Base-by-base conservation (phyloP, 2,797 vertebrate genomes). In the Anabacerthia variegaticeps region DNA sequence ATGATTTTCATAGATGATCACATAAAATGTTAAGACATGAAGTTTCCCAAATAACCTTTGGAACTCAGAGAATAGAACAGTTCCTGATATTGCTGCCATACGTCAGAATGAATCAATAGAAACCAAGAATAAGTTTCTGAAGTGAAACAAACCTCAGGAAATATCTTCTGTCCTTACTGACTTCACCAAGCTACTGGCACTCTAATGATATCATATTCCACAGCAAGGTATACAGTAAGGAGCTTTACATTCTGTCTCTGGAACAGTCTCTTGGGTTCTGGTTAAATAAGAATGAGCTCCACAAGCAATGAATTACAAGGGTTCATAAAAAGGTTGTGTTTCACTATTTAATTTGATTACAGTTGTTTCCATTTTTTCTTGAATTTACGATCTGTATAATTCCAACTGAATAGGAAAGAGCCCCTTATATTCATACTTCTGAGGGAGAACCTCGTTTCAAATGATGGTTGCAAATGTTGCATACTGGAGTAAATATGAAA, bases 291-390 rank as follows among this genome's bases (percentile, higher is more conserved):
- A 55, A 51, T 56, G 59, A 78, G 77, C 51, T 97, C 55, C 10
- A 17, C 88, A 89, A 96, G 90, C 79, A 80, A 13, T 91, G 69
- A 93, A 92, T 90, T 92, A 61, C 65, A 91, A 94, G 85, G 89
- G 93, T 97, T 98, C 95, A 89, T 87, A 92, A 94, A 95, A 94
- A 97, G 89, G 80, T 92, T 96, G 79, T 76, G 89, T 77, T 95
- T 97, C 85, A 94, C 74, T 59, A 61, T 92, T 94, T 94, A 61
- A 58, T 95, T 92, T 0, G 3, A 80, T 95, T 54, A 77, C 44
- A 46, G 67, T 92, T 93, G 72, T 86, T 63, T 94, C 89, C 37
- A 30, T 36, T 93, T 65, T 85, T 81, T 68, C 71, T 49, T 82
- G 54, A 89, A 94, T 96, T 94, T 65, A 89, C 79, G 36, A 62